Percentiles rank a stretch among this genome's conserved stretches.
Evolutionary conservation across 2,797 vertebrate species (phyloP).

Genomic region (Ptychobarbus kaznakovi): DNA sequence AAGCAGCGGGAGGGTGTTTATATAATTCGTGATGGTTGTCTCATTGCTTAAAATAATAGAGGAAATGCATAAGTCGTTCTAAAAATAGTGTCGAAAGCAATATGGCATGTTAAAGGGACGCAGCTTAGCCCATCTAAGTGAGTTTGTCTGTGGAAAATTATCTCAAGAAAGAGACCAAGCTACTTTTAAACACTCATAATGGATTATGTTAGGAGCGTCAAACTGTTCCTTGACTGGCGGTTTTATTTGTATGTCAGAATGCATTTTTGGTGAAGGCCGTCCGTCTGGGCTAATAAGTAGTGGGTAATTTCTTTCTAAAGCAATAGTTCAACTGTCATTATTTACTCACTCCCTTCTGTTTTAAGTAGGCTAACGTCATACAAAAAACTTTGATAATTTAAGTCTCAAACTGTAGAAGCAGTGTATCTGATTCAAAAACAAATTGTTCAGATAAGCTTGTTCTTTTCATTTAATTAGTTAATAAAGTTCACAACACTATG

Average conservation of each 20-base stretch:
- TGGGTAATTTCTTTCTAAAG: conserved; percentile 44
- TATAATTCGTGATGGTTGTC: conserved; percentile 47
- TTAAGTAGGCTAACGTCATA: background rate
- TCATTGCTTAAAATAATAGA: conserved; percentile 44
- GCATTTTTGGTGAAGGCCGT: conserved; percentile 44
- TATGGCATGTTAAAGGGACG: conserved; percentile 32
- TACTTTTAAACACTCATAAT: conserved; percentile 32
- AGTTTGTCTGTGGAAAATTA: conserved; percentile 48
- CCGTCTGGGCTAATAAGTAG: conserved; percentile 8
- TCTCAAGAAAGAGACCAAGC: conserved; percentile 20
- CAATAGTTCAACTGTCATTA: background rate
- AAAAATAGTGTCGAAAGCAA: conserved; percentile 27
- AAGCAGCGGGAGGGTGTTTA: conserved; percentile 50
- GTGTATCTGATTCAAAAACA: too few species aligned
- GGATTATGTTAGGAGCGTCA: conserved; percentile 32
- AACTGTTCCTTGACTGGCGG: conserved; percentile 6
- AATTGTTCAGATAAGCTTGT: too few species aligned
- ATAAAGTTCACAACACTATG: too few species aligned
- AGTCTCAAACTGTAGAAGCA: background rate
- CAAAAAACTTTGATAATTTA: background rate
- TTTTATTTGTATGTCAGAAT: conserved; percentile 59
- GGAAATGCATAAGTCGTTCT: conserved; percentile 28
- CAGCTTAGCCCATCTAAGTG: conserved; percentile 22
- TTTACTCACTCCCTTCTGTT: conserved; percentile 16
- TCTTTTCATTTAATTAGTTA: too few species aligned